Percentiles rank a stretch among this genome's conserved stretches.
Conservation (phyloP, 1,140 invertebrate genomes). For the Aphelenchoides besseyi region DNA sequence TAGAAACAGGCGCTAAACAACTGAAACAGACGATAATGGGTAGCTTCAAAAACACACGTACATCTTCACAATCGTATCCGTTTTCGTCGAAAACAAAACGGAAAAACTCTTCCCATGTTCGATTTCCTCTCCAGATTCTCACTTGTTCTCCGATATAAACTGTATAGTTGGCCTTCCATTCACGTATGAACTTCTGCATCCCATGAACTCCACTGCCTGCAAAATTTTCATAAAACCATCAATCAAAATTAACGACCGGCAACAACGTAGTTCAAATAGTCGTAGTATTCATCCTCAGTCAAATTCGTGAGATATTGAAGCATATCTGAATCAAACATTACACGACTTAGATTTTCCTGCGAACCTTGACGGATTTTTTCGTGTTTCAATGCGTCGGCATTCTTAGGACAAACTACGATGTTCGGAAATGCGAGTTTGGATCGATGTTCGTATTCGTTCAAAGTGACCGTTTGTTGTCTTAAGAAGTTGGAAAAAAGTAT, state of each 20-base stretch:
- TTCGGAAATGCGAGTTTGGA: constrained; percentile 23
- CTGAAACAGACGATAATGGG: constrained; percentile 20
- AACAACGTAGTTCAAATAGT: background rate
- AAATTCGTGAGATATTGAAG: background rate
- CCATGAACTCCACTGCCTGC: constrained; percentile 6
- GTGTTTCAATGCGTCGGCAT: constrained; percentile 36
- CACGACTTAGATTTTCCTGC: background rate
- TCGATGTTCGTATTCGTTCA: constrained; percentile 28
- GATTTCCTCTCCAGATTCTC: background rate
- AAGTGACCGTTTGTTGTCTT: constrained; percentile 28
- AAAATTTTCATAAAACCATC: background rate
- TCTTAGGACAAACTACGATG: constrained; percentile 41
- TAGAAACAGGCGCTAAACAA: constrained; percentile 34
- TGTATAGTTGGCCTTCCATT: constrained; percentile 5
- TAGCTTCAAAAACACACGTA: background rate
- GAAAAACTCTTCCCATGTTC: constrained; percentile 19
- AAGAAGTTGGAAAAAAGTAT: constrained; percentile 34
- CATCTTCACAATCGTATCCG: constrained; percentile 18
- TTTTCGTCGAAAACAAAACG: constrained; percentile 15
- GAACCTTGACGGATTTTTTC: background rate
- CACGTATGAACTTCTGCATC: background rate
- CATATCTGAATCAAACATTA: background rate
- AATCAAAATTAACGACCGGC: background rate
- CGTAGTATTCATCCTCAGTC: background rate
- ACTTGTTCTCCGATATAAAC: background rate